Percentiles rank a stretch among this genome's conserved stretches.
Conservation (phyloP, 2,113 vertebrate genomes). For the Tor tambroides region DNA sequence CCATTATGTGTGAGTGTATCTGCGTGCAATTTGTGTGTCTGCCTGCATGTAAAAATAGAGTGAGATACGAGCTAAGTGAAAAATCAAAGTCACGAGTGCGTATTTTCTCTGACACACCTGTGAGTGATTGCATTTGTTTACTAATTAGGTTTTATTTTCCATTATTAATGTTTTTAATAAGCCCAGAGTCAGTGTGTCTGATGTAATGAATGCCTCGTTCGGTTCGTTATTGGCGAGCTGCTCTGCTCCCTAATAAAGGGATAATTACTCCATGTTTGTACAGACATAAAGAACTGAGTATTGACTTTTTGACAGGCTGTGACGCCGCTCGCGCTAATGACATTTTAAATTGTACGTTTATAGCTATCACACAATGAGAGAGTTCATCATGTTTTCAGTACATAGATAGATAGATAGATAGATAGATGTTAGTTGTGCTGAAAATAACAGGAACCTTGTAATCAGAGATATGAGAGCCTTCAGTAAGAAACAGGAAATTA, state of each 20-base stretch:
- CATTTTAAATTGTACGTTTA: conserved; percentile 82
- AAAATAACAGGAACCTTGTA: no score
- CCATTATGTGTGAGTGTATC: background rate
- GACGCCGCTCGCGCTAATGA: conserved; percentile 77
- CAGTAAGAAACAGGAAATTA: conserved; percentile 66
- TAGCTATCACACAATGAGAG: conserved; percentile 77
- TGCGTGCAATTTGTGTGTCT: conserved; percentile 5
- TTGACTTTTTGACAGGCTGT: conserved; percentile 81
- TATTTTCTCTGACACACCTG: conserved; percentile 67
- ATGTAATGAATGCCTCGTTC: conserved; percentile 85
- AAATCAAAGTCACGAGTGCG: conserved; percentile 67
- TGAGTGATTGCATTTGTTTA: conserved; percentile 82
- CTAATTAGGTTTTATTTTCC: conserved; percentile 81
- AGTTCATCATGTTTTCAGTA: conserved; percentile 80
- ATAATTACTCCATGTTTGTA: conserved; percentile 83
- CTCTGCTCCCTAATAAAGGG: conserved; percentile 78
- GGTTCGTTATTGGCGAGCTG: conserved; percentile 78
- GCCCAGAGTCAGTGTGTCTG: conserved; percentile 78
- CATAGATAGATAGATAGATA: background rate
- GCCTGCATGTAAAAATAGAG: conserved; percentile 8
- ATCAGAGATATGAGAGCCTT: no score
- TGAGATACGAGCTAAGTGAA: conserved; percentile 22
- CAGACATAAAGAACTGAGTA: conserved; percentile 80
- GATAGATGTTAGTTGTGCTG: background rate
- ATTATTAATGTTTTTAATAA: conserved; percentile 84